Percentiles rank a stretch among this genome's conserved stretches.
These are phyloP conservation scores for Drosophila trapezifrons DNA, from an alignment of 1,140 invertebrate species.

Conservation along the genomic window DNA sequence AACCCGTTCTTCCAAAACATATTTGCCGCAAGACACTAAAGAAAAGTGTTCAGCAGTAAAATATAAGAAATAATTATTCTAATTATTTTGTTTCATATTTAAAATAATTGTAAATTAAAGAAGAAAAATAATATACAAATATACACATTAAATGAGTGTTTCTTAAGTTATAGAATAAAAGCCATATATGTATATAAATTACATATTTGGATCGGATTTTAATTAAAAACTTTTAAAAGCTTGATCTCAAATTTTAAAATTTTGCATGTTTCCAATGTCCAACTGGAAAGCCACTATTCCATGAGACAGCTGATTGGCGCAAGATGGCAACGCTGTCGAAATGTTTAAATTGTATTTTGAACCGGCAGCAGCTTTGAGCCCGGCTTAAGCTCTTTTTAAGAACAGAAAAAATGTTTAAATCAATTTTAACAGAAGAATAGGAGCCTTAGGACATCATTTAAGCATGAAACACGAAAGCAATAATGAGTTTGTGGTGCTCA, in stretches of 20 bases:
- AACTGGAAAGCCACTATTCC: neutral
- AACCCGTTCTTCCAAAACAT: too few relatives aligned
- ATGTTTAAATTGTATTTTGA: constrained; percentile 47
- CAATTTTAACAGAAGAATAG: constrained; percentile 11
- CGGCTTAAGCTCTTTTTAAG: neutral
- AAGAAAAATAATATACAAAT: too few relatives aligned
- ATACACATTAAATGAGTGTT: too few relatives aligned
- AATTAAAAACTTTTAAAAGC: neutral
- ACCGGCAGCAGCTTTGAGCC: constrained; percentile 13
- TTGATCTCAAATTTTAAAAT: too few relatives aligned
- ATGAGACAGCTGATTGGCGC: constrained; percentile 7
- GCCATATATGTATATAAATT: too few relatives aligned
- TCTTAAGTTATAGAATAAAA: too few relatives aligned
- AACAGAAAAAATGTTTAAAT: constrained; percentile 20
- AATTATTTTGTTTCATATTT: too few relatives aligned
- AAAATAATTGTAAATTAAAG: too few relatives aligned
- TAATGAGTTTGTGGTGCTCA: constrained; percentile 61
- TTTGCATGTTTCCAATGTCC: neutral
- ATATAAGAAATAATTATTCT: too few relatives aligned
- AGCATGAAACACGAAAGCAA: constrained; percentile 40
- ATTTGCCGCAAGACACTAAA: too few relatives aligned
- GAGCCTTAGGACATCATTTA: neutral
- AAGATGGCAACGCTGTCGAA: constrained; percentile 13
- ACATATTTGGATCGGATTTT: too few relatives aligned
- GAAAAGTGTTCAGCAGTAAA: too few relatives aligned